phyloP scores from a whole-genome alignment of 2,888 invertebrate species.

The Oeneis ivallda region DNA sequence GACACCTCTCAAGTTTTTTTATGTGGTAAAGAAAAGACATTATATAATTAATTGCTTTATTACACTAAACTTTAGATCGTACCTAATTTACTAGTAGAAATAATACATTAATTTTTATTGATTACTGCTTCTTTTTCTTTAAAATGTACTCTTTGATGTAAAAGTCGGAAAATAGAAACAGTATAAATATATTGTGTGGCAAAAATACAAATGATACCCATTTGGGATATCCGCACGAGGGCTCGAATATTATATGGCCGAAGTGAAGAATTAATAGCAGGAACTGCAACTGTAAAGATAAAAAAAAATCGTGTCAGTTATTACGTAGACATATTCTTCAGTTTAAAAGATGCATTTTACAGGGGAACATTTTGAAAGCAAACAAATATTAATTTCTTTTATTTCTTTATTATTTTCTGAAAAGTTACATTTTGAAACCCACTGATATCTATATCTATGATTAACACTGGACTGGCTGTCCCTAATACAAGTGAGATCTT shows the following conservation, averaged over 20 bases:
- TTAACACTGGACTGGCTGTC: too few relatives aligned
- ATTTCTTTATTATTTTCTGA: too few relatives aligned
- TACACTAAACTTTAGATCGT: slow-evolving; percentile 26
- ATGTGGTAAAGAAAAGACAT: background rate
- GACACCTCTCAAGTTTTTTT: background rate
- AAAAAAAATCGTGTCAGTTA: background rate
- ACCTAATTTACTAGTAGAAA: slow-evolving; percentile 16
- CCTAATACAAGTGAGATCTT: too few relatives aligned
- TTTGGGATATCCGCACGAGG: slow-evolving; percentile 84
- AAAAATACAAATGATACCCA: slow-evolving; percentile 81
- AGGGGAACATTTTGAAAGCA: too few relatives aligned
- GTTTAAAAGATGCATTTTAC: too few relatives aligned
- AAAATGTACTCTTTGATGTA: slow-evolving; percentile 85
- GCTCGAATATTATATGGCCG: slow-evolving; percentile 76
- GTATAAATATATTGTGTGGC: slow-evolving; percentile 86
- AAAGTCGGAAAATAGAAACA: slow-evolving; percentile 85
- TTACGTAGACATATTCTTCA: too few relatives aligned
- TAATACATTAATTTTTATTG: slow-evolving; percentile 41
- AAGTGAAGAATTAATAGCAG: slow-evolving; percentile 83
- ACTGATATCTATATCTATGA: too few relatives aligned
- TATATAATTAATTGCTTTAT: slow-evolving; percentile 37
- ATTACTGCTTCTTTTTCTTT: slow-evolving; percentile 64
- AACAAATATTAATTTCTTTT: too few relatives aligned
- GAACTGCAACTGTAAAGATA: slow-evolving; percentile 82
- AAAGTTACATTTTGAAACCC: too few relatives aligned